Evolutionary conservation across 2,797 vertebrate species (phyloP), one percentile per base, ranked within the genome.

Genomic region (Austrolebias charrua): DNA sequence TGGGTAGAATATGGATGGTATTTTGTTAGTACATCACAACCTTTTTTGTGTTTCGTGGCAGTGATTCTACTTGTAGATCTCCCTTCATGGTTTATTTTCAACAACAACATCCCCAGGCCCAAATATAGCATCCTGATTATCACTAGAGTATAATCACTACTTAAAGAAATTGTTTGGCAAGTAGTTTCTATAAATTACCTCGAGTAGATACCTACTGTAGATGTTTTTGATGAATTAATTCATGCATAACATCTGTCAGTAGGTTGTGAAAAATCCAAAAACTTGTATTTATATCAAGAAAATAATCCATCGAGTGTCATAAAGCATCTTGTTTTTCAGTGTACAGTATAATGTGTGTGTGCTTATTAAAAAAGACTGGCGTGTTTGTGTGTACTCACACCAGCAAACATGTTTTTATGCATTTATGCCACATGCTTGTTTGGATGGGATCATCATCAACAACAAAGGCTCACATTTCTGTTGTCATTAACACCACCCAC

Each of bases 291-390:
- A 48, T 74, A 42, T 64, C 45, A 1, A 18, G 47, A 31, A 83
- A 70, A 74, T 83, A 87, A 87, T 87, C 84, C 73, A 16, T 3
- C 38, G 56, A 65, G 73, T 66, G 55, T n/a, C 50, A 69, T 15
- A 83, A 86, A 90, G 87, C 76, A 86, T 82, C 45, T 63, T 73
- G 35, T 43, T 8, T 10, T 38, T 10, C 35, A 11, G 18, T 1
- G 6, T 55, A n/a, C 50, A 42, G 45, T 62, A n/a, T 52, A 42
- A 48, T 62, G 11, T 74, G 38, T 76, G 52, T 65, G 28, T 47
- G 29, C 10, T 16, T 61, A 60, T 62, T 57, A 50, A 48, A 66
- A 66, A 15, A 28, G 7, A 2, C 15, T 42, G 5, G 49, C 55
- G 20, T 75, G 54, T 79, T 60, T 78, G 18, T 63, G 38, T 38